These are phyloP conservation scores for Podocnemis expansa DNA, from an alignment of 2,113 vertebrate genomes.

Conservation along the genomic window DNA sequence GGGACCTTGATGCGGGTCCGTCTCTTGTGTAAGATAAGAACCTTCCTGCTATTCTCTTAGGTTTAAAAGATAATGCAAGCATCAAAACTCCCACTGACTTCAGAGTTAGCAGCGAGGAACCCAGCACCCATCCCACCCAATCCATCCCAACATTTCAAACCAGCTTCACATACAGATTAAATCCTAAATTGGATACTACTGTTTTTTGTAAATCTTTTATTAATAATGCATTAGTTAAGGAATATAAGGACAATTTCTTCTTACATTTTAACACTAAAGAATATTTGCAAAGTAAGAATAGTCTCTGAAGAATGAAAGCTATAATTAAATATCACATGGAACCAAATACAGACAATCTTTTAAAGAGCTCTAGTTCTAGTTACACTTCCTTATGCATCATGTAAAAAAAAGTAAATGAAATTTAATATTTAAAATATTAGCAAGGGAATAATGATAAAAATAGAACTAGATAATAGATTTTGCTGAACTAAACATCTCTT, in stretches of 20 bases:
- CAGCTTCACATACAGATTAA: background rate
- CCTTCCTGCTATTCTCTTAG: fast-evolving
- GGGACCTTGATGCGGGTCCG: fast-evolving
- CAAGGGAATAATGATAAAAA: constrained; percentile 51
- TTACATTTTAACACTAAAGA: constrained; percentile 79
- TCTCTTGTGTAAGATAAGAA: fast-evolving
- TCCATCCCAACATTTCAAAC: background rate
- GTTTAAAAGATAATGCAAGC: background rate
- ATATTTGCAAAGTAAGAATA: constrained; percentile 70
- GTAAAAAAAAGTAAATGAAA: constrained; percentile 57
- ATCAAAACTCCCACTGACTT: background rate
- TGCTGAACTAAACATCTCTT: constrained; percentile 66
- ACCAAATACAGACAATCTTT: constrained; percentile 73
- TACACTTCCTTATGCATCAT: constrained; percentile 67
- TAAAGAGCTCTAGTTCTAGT: constrained; percentile 67
- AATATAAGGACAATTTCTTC: constrained; percentile 77
- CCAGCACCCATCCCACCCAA: background rate
- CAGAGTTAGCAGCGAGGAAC: background rate
- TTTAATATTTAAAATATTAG: constrained; percentile 59
- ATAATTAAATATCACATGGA: constrained; percentile 74
- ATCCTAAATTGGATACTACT: background rate
- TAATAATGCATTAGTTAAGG: constrained; percentile 75
- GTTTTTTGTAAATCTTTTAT: constrained; percentile 75
- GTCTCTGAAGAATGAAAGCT: constrained; percentile 64
- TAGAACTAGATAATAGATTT: constrained; percentile 65